phyloP scores from a whole-genome alignment of 1,140 invertebrate species.

The Holcopasites calliopsidis region DNA sequence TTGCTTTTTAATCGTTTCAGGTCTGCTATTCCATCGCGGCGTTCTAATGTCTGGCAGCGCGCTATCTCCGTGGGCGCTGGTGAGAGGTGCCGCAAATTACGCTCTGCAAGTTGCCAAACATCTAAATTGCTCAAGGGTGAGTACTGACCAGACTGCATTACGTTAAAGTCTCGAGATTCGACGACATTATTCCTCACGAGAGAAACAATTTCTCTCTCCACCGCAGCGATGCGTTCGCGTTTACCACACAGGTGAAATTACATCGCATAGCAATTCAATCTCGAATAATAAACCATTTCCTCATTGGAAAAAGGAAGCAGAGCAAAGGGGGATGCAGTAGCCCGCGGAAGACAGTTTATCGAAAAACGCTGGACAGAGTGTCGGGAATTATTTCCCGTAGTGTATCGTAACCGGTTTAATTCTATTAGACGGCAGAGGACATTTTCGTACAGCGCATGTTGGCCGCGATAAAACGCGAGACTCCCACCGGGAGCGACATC shows the following conservation, averaged over 20 bases:
- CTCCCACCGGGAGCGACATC: not conserved
- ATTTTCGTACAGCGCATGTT: constrained; percentile 5
- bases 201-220: not conserved
- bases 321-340: too few species aligned
- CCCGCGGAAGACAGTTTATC: not conserved
- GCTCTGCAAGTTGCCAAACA: constrained; percentile 91
- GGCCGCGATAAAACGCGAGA: constrained; percentile 4
- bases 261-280: too few species aligned
- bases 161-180: constrained; percentile 30
- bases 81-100: constrained; percentile 92
- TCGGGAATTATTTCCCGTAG: not conserved
- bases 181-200: constrained; percentile 15
- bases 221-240: too few species aligned
- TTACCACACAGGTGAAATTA: too few species aligned
- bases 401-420: not conserved
- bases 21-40: constrained; percentile 94
- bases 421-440: constrained; percentile 5
- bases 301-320: too few species aligned
- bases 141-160: constrained; percentile 49
- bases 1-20: constrained; percentile 79
- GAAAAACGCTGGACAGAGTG: not conserved
- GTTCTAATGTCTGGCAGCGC: constrained; percentile 97
- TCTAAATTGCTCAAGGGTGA: constrained; percentile 90
- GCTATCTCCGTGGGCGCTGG: constrained; percentile 94
- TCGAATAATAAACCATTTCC: too few species aligned